These are phyloP conservation scores for Okapia johnstoni DNA, from an alignment of 2,113 vertebrate genomes.

Conservation along the genomic window DNA sequence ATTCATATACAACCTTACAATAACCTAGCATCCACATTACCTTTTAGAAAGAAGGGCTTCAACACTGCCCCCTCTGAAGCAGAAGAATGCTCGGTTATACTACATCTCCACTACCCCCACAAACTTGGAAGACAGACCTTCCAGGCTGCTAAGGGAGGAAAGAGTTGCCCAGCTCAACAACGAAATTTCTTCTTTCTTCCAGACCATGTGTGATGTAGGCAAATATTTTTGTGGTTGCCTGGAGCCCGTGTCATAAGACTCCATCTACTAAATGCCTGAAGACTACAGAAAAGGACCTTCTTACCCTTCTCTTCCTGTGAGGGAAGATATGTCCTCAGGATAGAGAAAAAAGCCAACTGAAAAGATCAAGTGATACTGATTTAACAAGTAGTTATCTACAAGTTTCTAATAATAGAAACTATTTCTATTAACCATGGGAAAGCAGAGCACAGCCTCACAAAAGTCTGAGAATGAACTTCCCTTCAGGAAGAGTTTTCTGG, in stretches of 20 bases:
- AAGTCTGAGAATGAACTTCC: background rate
- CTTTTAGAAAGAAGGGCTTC: background rate
- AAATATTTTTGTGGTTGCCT: background rate
- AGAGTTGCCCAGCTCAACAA: background rate
- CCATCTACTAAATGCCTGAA: background rate
- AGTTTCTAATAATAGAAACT: background rate
- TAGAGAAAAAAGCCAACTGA: background rate
- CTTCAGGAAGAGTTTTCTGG: background rate
- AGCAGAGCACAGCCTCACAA: background rate
- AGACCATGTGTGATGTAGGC: background rate
- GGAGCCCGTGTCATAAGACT: background rate
- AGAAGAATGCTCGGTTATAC: background rate
- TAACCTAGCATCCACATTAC: background rate
- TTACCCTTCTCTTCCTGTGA: background rate
- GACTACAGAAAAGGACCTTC: background rate
- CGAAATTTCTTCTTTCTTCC: background rate
- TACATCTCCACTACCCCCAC: background rate
- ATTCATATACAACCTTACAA: background rate
- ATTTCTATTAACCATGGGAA: background rate
- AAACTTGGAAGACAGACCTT: background rate
- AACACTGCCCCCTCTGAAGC: background rate
- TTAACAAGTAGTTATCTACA: background rate
- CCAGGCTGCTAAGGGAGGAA: background rate
- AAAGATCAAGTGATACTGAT: background rate
- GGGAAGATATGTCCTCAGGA: background rate